These are phyloP conservation scores for Bos javanicus DNA, from an alignment of 2,113 vertebrate genomes.

Conservation along the genomic window DNA sequence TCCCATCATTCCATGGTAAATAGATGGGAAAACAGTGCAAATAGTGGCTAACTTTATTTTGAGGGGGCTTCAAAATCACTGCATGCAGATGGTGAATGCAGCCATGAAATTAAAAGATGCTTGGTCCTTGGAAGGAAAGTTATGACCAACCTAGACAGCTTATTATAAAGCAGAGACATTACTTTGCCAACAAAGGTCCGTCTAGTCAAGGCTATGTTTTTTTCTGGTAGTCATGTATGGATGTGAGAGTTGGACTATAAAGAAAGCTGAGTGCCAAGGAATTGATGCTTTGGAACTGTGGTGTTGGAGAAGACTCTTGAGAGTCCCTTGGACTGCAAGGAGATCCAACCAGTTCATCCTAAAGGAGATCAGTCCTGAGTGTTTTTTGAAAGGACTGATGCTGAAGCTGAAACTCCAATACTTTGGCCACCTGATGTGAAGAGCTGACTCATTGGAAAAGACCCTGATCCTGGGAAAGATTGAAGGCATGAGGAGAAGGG, in stretches of 20 bases:
- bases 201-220: background rate
- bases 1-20: background rate
- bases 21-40: background rate
- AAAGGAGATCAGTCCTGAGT: background rate
- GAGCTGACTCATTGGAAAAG: background rate
- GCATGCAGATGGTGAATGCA: background rate
- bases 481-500: background rate
- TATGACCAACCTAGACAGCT: background rate
- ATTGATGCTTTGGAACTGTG: background rate
- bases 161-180: background rate
- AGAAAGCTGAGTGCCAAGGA: background rate
- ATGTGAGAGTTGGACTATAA: background rate
- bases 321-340: background rate
- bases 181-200: background rate
- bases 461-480: background rate
- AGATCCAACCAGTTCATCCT: background rate
- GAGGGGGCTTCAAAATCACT: rapidly evolving
- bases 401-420: background rate
- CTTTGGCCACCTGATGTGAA: background rate
- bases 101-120: background rate
- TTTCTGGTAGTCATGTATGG: background rate
- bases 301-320: background rate
- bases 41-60: background rate
- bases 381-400: background rate
- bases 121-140: background rate